Evolutionary conservation across 1,140 invertebrate genomes (phyloP), one percentile per base, ranked within the genome.

Genomic region (Lordiphosa stackelbergi): DNA sequence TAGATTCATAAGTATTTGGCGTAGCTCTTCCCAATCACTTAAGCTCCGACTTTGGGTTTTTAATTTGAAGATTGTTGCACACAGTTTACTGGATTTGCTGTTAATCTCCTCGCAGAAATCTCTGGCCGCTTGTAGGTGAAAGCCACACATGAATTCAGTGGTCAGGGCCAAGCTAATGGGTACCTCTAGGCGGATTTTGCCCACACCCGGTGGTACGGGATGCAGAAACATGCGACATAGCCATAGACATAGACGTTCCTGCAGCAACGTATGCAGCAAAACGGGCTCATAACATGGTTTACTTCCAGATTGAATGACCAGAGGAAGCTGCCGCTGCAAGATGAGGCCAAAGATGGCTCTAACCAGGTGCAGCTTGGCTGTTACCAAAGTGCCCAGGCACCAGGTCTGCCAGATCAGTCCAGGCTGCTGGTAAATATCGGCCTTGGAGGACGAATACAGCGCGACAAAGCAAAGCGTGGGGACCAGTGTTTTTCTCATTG

Each of bases 71-170:
- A n/a, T n/a, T n/a, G n/a, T n/a, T n/a, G n/a, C n/a, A n/a, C n/a
- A n/a, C n/a, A n/a, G n/a, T n/a, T n/a, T n/a, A n/a, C n/a, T n/a
- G n/a, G n/a, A n/a, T n/a, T n/a, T n/a, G n/a, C n/a, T n/a, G n/a
- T n/a, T n/a, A n/a, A n/a, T n/a, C n/a, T n/a, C n/a, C n/a, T n/a
- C n/a, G n/a, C n/a, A n/a, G n/a, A n/a, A n/a, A n/a, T n/a, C n/a
- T n/a, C n/a, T n/a, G n/a, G n/a, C n/a, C n/a, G n/a, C n/a, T n/a
- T n/a, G n/a, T n/a, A 69, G 10, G 4, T 53, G 45, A 34, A 75
- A 70, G 0, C 72, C 72, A 12, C 53, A 38, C 0, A 69, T 13
- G 10, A 22, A 31, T 3, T 6, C 6, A 4, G 22, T 35, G n/a
- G 51, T 19, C 38, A 77, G 24, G 0, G 56, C 56, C 19, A 31